Evolutionary conservation across 2,888 invertebrate species (phyloP).

Genomic region (Eumerus sabulonum): DNA sequence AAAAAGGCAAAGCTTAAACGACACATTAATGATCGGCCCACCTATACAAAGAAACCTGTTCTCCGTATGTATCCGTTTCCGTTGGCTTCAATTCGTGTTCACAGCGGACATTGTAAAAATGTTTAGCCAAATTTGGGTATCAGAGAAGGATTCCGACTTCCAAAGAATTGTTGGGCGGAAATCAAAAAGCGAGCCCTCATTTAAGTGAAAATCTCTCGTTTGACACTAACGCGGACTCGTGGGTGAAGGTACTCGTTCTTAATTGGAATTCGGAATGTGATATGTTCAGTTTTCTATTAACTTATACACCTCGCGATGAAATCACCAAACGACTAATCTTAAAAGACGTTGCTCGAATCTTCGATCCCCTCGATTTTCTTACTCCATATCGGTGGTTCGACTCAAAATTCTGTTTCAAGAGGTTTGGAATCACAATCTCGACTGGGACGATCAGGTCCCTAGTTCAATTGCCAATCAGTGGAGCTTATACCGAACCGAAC

Average conservation of each 20-base stretch:
- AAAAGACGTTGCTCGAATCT: constrained; percentile 14
- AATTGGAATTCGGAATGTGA: background rate
- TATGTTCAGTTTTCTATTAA: background rate
- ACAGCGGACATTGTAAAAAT: constrained; percentile 4
- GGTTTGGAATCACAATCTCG: constrained; percentile 8
- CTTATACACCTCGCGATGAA: background rate
- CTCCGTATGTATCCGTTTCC: constrained; percentile 20
- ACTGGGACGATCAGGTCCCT: constrained; percentile 19
- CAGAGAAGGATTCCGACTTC: constrained; percentile 3
- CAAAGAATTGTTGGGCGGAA: constrained; percentile 9
- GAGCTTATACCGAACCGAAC: constrained; percentile 5
- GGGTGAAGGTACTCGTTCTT: constrained; percentile 6
- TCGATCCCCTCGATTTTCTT: constrained; percentile 27
- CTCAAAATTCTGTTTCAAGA: constrained; percentile 20
- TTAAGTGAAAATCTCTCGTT: background rate
- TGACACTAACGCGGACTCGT: constrained; percentile 1
- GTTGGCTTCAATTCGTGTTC: constrained; percentile 13
- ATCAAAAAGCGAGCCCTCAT: background rate
- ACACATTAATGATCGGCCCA: constrained; percentile 1
- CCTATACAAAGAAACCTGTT: constrained; percentile 13
- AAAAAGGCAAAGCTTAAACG: background rate
- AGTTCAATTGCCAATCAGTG: constrained; percentile 1
- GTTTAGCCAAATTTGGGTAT: constrained; percentile 5
- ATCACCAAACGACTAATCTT: constrained; percentile 21
- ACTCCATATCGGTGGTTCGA: constrained; percentile 3